Evolutionary conservation across 1,140 invertebrate genomes (phyloP).

Genomic region (Trichomalopsis sarcophagae): DNA sequence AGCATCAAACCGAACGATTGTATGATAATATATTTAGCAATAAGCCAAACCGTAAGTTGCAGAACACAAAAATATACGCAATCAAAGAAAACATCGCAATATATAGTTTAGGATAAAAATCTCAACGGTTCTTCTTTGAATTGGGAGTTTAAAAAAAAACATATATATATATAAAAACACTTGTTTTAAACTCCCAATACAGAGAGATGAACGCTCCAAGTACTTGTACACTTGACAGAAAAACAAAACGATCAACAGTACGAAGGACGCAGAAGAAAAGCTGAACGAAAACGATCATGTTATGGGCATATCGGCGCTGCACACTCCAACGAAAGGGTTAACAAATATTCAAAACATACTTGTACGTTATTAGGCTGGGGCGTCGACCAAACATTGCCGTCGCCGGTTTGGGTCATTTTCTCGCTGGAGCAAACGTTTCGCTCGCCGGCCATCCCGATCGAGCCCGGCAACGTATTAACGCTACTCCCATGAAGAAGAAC

Average conservation of each 20-base stretch:
- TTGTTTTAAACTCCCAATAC: not conserved
- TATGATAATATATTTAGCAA: no score
- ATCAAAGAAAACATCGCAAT: not conserved
- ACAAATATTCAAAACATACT: constrained; percentile 54
- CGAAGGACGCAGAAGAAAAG: not conserved
- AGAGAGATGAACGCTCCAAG: not conserved
- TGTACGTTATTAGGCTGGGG: constrained; percentile 67
- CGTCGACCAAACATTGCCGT: constrained; percentile 81
- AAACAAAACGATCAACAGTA: not conserved
- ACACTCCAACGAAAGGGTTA: constrained; percentile 24
- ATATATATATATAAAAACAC: no score
- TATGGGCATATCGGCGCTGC: not conserved
- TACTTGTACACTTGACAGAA: not conserved
- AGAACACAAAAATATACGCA: constrained; percentile 7
- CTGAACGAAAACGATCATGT: not conserved
- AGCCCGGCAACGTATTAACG: constrained; percentile 68
- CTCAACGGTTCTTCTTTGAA: no score
- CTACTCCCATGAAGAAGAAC: constrained; percentile 82
- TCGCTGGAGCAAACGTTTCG: constrained; percentile 88
- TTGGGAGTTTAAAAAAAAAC: no score
- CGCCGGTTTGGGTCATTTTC: constrained; percentile 90
- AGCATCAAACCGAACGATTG: no score
- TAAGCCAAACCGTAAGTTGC: not conserved
- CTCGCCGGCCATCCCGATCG: constrained; percentile 70
- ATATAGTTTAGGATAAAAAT: constrained; percentile 8